phyloP scores from a whole-genome alignment of 2,797 vertebrate genomes.

The Sternarchorhynchus goeldii region DNA sequence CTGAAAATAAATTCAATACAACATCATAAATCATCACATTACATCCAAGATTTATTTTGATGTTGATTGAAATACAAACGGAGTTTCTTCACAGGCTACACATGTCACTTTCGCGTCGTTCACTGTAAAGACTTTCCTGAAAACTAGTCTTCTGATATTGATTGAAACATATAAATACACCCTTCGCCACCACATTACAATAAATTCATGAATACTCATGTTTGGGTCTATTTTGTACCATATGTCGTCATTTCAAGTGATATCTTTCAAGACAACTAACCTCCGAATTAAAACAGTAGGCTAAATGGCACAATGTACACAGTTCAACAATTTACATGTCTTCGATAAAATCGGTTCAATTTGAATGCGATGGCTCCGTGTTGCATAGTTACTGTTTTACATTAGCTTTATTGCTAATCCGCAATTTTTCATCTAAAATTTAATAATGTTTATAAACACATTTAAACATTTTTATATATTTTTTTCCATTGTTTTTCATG shows the following conservation, averaged over 20 bases:
- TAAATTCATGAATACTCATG: too few relatives aligned
- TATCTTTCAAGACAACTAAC: too few relatives aligned
- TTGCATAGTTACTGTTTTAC: constrained; percentile 38
- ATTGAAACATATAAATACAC: too few relatives aligned
- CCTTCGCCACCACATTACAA: too few relatives aligned
- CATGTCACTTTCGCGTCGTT: constrained; percentile 13
- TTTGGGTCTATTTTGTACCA: too few relatives aligned
- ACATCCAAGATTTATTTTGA: constrained; percentile 35
- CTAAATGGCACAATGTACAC: constrained; percentile 19
- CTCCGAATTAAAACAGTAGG: background rate
- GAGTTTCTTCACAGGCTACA: background rate
- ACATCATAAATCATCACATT: constrained; percentile 28
- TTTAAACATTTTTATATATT: too few relatives aligned
- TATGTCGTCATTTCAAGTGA: too few relatives aligned
- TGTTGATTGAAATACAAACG: constrained; percentile 19
- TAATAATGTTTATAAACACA: too few relatives aligned
- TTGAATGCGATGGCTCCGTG: constrained; percentile 9
- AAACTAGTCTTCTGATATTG: too few relatives aligned
- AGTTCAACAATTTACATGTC: constrained; percentile 26
- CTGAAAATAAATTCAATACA: background rate
- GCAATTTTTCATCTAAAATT: too few relatives aligned
- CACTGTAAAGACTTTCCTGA: background rate
- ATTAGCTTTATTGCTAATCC: too few relatives aligned
- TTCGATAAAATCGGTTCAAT: constrained; percentile 1
- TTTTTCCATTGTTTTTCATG: too few relatives aligned